Percentiles rank a stretch among this genome's conserved stretches.
These are phyloP conservation scores for Eubasilissa splendida DNA, from an alignment of 2,888 invertebrate species.

Conservation along the genomic window DNA sequence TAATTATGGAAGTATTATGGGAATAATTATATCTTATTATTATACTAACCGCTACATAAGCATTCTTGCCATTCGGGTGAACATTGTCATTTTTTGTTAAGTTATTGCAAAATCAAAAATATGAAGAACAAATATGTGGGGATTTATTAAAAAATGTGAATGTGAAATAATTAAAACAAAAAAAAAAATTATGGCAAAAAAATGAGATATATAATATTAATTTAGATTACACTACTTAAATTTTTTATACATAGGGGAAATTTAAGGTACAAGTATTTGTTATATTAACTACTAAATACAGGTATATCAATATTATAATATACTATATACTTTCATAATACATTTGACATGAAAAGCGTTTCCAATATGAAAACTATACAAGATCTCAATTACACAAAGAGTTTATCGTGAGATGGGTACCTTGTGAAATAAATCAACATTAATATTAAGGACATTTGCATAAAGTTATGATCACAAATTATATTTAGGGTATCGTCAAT, in stretches of 20 bases:
- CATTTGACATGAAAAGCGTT: slow-evolving; percentile 51
- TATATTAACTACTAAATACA: slow-evolving; percentile 23
- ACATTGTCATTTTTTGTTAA: slow-evolving; percentile 1
- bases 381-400: slow-evolving; percentile 46
- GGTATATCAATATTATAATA: slow-evolving; percentile 19
- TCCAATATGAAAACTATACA: slow-evolving; percentile 58
- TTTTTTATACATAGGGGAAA: slow-evolving; percentile 21
- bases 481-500: not conserved
- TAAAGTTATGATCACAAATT: slow-evolving; percentile 14
- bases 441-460: slow-evolving; percentile 21
- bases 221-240: slow-evolving; percentile 5
- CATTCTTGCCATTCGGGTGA: not conserved
- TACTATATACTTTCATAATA: slow-evolving; percentile 45
- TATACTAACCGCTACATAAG: slow-evolving; percentile 1
- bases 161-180: slow-evolving; percentile 5
- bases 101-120: slow-evolving; percentile 9
- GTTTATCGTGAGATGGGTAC: slow-evolving; percentile 60
- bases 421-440: slow-evolving; percentile 7
- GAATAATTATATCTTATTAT: slow-evolving; percentile 3
- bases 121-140: slow-evolving; percentile 17
- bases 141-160: slow-evolving; percentile 5
- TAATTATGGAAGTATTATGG: slow-evolving; percentile 14
- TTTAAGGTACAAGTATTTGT: slow-evolving; percentile 47
- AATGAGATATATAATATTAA: slow-evolving; percentile 20
- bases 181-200: slow-evolving; percentile 11